Base-by-base conservation (phyloP, 1,140 invertebrate genomes). In the Heterodera schachtii region DNA sequence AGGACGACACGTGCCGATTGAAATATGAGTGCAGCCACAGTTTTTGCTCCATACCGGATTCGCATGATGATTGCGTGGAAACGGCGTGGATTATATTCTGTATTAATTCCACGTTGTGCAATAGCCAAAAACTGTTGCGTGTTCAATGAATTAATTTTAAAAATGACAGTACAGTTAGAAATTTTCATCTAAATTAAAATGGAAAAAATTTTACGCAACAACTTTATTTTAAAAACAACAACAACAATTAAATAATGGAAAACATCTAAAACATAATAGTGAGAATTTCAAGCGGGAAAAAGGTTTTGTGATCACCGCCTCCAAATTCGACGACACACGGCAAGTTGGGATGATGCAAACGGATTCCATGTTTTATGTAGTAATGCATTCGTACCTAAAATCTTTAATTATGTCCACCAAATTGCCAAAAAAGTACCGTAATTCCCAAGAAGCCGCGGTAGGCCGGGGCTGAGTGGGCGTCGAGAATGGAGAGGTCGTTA, bases 241-340 rank as follows among this genome's bases (percentile, higher is more conserved):
- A 31, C 31, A 31, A 31, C 31, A 31, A 41, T 70, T 31, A 31
- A 70, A 41, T 41, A 1, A 43, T 71, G 41, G 41, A 43, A 71
- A 43, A 31, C 46, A 43, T 43, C 13, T 16, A 43, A 71, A 71
- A 9, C 44, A 73, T 31, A 73, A 73, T 49, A 73, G 19, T 47
- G 16, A 73, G 21, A 5, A 73, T 31, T 6, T 73, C 71, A 73
- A 73, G 71, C 4, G 71, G 71, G 9, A 31, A 73, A 44, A 19
- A n/a, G 16, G 70, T 46, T 19, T 47, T 43, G 47, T 73, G 70
- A 73, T 73, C 43, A 1, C 70, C 70, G 3, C 70, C n/a, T 5
- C 70, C 70, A 21, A 73, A 73, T 73, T 73, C 70, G 7, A 73
- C 47, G 16, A 73, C 70, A n/a, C 70, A 73, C 21, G 70, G 70